These are phyloP conservation scores for Ernsta delagoae DNA, from an alignment of 2,888 invertebrate species.

Conservation along the genomic window DNA sequence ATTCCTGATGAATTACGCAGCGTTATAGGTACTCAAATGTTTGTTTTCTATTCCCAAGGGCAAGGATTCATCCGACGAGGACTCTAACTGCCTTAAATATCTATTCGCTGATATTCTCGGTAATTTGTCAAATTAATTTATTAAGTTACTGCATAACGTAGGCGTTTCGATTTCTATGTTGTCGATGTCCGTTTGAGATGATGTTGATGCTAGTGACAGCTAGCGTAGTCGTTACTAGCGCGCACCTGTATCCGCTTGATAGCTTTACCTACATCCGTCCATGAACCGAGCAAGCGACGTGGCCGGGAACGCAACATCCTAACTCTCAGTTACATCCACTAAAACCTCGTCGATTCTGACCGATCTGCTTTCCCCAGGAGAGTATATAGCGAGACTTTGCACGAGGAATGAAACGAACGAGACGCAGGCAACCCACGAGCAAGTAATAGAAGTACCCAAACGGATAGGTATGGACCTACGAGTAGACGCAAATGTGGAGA, in stretches of 20 bases:
- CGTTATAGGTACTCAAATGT: conserved; percentile 57
- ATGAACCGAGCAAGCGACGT: conserved; percentile 41
- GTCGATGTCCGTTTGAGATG: conserved; percentile 69
- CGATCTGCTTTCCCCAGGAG: conserved; percentile 68
- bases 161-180: conserved; percentile 75
- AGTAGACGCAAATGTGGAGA: background rate
- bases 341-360: conserved; percentile 43
- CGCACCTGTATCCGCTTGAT: conserved; percentile 53
- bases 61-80: conserved; percentile 78
- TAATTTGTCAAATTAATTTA: conserved; percentile 66
- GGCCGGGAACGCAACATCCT: conserved; percentile 39
- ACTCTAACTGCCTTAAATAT: conserved; percentile 89
- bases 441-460: conserved; percentile 49
- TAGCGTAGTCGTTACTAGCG: conserved; percentile 55
- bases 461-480: conserved; percentile 51
- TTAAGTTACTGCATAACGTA: conserved; percentile 55
- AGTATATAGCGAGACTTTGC: conserved; percentile 69
- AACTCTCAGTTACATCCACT: conserved; percentile 36
- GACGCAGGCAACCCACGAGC: conserved; percentile 34
- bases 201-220: conserved; percentile 57
- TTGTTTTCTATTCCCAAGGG: conserved; percentile 73
- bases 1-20: conserved; percentile 34
- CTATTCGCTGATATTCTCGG: conserved; percentile 88
- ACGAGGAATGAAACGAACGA: conserved; percentile 46
- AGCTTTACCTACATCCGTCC: conserved; percentile 48